A percentile compares a stretch with the other conserved stretches of the same genome.
phyloP scores from a whole-genome alignment of 2,888 invertebrate genomes.

The Limnephilus auricula region DNA sequence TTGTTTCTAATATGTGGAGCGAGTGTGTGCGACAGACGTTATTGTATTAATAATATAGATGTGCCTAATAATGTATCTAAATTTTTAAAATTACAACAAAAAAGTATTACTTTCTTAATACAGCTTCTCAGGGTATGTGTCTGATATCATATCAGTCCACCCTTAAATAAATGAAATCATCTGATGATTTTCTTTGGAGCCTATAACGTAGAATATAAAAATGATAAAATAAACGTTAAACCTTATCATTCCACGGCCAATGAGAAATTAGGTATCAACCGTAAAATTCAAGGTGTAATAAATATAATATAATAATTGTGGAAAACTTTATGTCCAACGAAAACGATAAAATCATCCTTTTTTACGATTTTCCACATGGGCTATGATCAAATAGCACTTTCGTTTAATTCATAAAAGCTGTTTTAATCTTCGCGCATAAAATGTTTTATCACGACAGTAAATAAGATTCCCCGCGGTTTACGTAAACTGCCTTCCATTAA shows the following conservation, averaged over 20 bases:
- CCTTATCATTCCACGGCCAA: neutral
- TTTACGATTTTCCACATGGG: neutral
- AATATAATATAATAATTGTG: neutral
- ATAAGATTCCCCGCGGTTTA: conserved; percentile 10
- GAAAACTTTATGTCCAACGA: neutral
- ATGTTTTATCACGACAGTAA: conserved; percentile 37
- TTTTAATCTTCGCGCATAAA: conserved; percentile 39
- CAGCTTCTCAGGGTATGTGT: neutral
- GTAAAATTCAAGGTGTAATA: neutral
- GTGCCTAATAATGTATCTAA: too few relatives aligned
- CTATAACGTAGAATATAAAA: neutral
- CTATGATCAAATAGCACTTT: conserved; percentile 31
- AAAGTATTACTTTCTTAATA: neutral
- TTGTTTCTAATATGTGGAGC: too few relatives aligned
- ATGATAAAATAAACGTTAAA: neutral
- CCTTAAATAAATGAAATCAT: neutral
- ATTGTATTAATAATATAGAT: too few relatives aligned
- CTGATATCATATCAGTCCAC: too few relatives aligned
- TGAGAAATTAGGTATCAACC: neutral
- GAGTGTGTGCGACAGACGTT: too few relatives aligned
- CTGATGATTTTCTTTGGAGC: neutral
- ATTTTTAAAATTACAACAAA: neutral
- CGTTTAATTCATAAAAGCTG: conserved; percentile 27
- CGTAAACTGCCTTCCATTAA: conserved; percentile 44
- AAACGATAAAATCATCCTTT: neutral